Percentiles rank a stretch among this genome's conserved stretches.
Conservation (phyloP, 1,140 invertebrate species). For the Drosophila prosaltans region DNA sequence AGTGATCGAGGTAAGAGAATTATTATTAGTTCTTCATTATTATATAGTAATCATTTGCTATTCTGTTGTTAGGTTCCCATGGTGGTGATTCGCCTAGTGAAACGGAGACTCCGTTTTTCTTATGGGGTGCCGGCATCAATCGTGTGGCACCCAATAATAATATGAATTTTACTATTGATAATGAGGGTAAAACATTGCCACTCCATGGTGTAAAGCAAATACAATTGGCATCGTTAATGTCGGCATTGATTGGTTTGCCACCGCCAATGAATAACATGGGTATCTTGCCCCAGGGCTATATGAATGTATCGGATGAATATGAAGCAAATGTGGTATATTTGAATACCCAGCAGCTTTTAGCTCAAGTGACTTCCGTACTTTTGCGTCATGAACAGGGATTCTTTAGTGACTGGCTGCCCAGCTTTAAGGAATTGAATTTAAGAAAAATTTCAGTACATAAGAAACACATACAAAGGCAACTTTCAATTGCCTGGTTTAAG, state of each 20-base stretch:
- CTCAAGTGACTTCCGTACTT: constrained; percentile 83
- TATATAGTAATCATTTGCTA: no score
- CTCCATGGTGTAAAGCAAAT: constrained; percentile 90
- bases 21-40: no score
- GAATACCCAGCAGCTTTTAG: constrained; percentile 89
- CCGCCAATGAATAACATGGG: constrained; percentile 97
- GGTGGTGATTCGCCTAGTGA: constrained; percentile 89
- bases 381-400: constrained; percentile 33
- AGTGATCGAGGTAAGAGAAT: constrained; percentile 91
- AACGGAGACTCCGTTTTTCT: constrained; percentile 95
- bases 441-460: constrained; percentile 24
- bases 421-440: constrained; percentile 24
- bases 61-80: constrained; percentile 87
- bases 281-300: constrained; percentile 85
- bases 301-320: constrained; percentile 85
- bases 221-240: constrained; percentile 94
- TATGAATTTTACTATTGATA: neutral
- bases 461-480: neutral
- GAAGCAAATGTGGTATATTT: constrained; percentile 86
- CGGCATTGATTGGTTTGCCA: constrained; percentile 92
- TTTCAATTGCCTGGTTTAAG: constrained; percentile 1
- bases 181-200: constrained; percentile 83
- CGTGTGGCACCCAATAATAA: neutral
- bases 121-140: constrained; percentile 95
- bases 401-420: constrained; percentile 48